A percentile compares a stretch with the other conserved stretches of the same genome.
Evolutionary conservation across 2,888 invertebrate species (phyloP).

Genomic region (Sinelater perroti): DNA sequence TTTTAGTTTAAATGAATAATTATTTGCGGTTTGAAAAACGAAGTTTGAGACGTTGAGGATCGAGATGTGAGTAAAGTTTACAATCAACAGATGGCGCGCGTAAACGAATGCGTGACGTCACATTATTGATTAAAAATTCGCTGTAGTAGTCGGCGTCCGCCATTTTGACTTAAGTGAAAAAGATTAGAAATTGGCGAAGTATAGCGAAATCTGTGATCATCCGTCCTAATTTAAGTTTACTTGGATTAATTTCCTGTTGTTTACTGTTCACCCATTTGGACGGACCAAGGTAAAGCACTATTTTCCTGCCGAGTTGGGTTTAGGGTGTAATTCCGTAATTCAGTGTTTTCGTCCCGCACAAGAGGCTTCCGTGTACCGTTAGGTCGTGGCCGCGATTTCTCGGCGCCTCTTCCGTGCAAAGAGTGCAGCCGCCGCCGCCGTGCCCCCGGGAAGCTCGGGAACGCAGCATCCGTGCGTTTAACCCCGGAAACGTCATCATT

Average conservation of each 20-base stretch:
- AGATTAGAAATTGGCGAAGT: conserved; percentile 55
- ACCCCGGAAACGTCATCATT: conserved; percentile 34
- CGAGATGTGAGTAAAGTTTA: too few species aligned
- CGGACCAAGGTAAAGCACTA: conserved; percentile 78
- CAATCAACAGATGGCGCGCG: conserved; percentile 46
- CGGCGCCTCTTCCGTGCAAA: too few species aligned
- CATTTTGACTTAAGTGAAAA: conserved; percentile 62
- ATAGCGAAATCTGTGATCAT: conserved; percentile 60
- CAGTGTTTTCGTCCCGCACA: conserved; percentile 53
- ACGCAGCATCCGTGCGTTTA: conserved; percentile 12
- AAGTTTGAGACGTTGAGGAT: too few species aligned
- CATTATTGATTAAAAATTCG: conserved; percentile 58
- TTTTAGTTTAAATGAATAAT: too few species aligned
- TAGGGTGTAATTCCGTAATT: conserved; percentile 47
- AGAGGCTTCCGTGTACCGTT: conserved; percentile 8
- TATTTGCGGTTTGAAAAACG: too few species aligned
- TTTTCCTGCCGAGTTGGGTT: conserved; percentile 43
- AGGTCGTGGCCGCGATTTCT: too few species aligned
- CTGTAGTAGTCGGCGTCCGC: conserved; percentile 62
- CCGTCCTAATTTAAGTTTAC: conserved; percentile 57
- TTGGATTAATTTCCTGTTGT: conserved; percentile 59
- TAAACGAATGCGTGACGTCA: conserved; percentile 54
- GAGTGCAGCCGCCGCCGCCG: too few species aligned
- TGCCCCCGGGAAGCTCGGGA: too few species aligned
- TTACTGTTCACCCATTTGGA: conserved; percentile 72